Percentiles rank a stretch among this genome's conserved stretches.
These are phyloP conservation scores for Girardinus metallicus DNA, from an alignment of 2,797 vertebrate species.

Conservation along the genomic window DNA sequence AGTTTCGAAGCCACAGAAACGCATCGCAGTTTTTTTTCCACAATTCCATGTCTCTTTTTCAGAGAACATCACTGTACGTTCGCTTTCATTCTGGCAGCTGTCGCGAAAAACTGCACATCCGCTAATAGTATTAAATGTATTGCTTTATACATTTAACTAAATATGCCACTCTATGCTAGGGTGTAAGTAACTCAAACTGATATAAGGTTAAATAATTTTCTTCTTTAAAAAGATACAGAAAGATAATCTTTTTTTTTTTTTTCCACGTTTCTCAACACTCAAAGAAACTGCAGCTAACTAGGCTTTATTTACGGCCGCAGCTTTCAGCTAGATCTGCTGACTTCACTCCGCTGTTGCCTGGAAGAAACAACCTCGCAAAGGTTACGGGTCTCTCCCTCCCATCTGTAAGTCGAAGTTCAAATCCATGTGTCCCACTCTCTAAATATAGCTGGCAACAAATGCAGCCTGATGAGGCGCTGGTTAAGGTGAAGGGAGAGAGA, in stretches of 20 bases:
- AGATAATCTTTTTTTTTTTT: no score
- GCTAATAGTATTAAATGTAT: no score
- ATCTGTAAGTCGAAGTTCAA: slow-evolving; percentile 75
- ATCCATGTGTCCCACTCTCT: slow-evolving; percentile 76
- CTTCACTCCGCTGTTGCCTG: slow-evolving; percentile 51
- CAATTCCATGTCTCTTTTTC: slow-evolving; percentile 54
- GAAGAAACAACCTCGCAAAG: slow-evolving; percentile 61
- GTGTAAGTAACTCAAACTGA: no score
- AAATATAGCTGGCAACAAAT: slow-evolving; percentile 83
- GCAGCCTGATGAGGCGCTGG: slow-evolving; percentile 70
- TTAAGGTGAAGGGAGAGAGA: slow-evolving; percentile 37
- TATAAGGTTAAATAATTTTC: no score
- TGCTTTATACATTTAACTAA: no score
- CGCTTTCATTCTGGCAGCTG: slow-evolving; percentile 44
- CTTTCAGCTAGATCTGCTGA: slow-evolving; percentile 48
- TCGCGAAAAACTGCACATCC: slow-evolving; percentile 41
- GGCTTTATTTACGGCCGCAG: slow-evolving; percentile 50
- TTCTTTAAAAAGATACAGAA: no score
- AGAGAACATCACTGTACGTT: slow-evolving; percentile 33
- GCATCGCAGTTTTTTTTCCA: slow-evolving; percentile 33
- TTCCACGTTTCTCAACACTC: no score
- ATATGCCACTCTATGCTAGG: no score
- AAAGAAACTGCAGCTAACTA: slow-evolving; percentile 49
- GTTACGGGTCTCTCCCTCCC: slow-evolving; percentile 61
- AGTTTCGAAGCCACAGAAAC: slow-evolving; percentile 43